Base-by-base conservation (phyloP, 2,113 vertebrate genomes). In the Phyllostomus hastatus region DNA sequence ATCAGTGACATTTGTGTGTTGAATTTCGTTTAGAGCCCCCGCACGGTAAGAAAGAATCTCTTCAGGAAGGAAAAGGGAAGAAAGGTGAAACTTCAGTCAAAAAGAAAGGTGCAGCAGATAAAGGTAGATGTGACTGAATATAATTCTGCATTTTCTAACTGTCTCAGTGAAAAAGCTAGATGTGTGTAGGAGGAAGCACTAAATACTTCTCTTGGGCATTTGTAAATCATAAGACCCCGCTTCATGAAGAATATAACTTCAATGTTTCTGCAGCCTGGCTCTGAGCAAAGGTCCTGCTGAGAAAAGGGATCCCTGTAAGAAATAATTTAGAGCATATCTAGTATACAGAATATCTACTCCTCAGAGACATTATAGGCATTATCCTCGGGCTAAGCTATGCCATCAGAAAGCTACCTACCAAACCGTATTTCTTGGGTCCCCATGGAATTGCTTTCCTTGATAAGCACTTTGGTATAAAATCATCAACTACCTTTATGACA, bases 31-130 rank as follows among this genome's bases (percentile, higher is more conserved):
- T 80, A 96, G 96, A 97, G 50, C 17, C 5, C 59, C 8, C 0
- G 0, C 64, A 11, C 33, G 80, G 76, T 97, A 96, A 86, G 16
- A 73, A 94, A 86, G 52, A 97, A 41, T 82, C 0, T 75, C 87
- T n/a, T 90, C 88, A 95, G 94, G 98, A 97, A 81, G 92, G 92
- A 90, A 98, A 97, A 43, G 16, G 5, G 61, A 97, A 97, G 95
- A 98, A 97, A 89, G 0, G 41, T 78, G 41, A 98, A 41, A 69
- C 95, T 80, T 41, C 79, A 82, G 64, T 80, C n/a, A 95, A 88
- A 79, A 90, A 31, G 75, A 97, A 97, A 98, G 91, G 96, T 78
- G 50, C 50, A 64, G 75, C 12, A 88, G 31, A 46, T 90, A 95
- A 97, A 80, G 70, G 80, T 90, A 96, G 35, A 69, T 4, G 46